Conservation (phyloP, 2,113 vertebrate genomes). For the Oryctolagus cuniculus region mOryCun1.1 NC_091436.1:12871001-12871500, state of each 20-base stretch:
- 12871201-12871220: neutral
- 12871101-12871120: no score
- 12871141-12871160: conserved; percentile 9
- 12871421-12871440: neutral
- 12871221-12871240: neutral
- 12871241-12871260: neutral
- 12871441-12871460: neutral
- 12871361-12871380: conserved; percentile 98
- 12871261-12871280: conserved; percentile 82
- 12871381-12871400: conserved; percentile 96
- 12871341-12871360: conserved; percentile 98
- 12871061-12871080: no score
- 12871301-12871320: conserved; percentile 96
- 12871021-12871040: no score
- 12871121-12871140: neutral
- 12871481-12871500: conserved; percentile 53
- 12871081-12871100: no score
- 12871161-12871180: neutral
- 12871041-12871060: no score
- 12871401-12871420: conserved; percentile 89
- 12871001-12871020: no score
- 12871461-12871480: conserved; percentile 19
- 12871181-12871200: neutral
- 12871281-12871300: conserved; percentile 93
- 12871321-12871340: conserved; percentile 98